Conservation (phyloP, 2,113 vertebrate genomes). For the Limanda limanda region DNA sequence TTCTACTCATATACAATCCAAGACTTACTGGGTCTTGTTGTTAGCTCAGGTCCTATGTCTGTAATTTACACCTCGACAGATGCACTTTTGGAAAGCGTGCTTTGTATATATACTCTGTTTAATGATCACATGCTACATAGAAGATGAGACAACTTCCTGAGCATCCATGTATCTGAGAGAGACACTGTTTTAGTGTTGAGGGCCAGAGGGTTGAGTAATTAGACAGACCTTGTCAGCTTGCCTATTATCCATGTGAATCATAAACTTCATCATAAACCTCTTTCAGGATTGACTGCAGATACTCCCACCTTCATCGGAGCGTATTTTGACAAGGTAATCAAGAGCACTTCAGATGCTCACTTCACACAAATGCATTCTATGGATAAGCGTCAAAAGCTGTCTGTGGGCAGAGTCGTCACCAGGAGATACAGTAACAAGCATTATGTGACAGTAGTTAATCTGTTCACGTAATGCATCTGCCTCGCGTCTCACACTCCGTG, state of each 20-base stretch:
- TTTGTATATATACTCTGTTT: slow-evolving; percentile 11
- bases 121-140: slow-evolving; percentile 29
- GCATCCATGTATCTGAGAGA: slow-evolving; percentile 31
- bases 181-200: slow-evolving; percentile 34
- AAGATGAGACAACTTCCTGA: slow-evolving; percentile 41
- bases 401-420: slow-evolving; percentile 17
- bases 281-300: slow-evolving; percentile 52
- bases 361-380: slow-evolving; percentile 21
- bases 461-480: slow-evolving; percentile 45
- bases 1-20: slow-evolving; percentile 44
- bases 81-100: slow-evolving; percentile 24
- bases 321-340: slow-evolving; percentile 58
- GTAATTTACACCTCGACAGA: slow-evolving; percentile 48
- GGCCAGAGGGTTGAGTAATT: slow-evolving; percentile 60
- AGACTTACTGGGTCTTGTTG: slow-evolving; percentile 16
- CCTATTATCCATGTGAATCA: slow-evolving; percentile 57
- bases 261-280: slow-evolving; percentile 60
- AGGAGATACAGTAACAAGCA: slow-evolving; percentile 39
- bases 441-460: slow-evolving; percentile 59
- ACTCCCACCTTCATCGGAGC: slow-evolving; percentile 49
- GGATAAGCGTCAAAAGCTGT: slow-evolving; percentile 30
- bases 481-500: slow-evolving; percentile 41
- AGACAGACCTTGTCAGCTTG: slow-evolving; percentile 60
- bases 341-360: slow-evolving; percentile 31
- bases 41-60: slow-evolving; percentile 4